Evolutionary conservation across 2,888 invertebrate species (phyloP).

Genomic region (Hyposoter didymator): DNA sequence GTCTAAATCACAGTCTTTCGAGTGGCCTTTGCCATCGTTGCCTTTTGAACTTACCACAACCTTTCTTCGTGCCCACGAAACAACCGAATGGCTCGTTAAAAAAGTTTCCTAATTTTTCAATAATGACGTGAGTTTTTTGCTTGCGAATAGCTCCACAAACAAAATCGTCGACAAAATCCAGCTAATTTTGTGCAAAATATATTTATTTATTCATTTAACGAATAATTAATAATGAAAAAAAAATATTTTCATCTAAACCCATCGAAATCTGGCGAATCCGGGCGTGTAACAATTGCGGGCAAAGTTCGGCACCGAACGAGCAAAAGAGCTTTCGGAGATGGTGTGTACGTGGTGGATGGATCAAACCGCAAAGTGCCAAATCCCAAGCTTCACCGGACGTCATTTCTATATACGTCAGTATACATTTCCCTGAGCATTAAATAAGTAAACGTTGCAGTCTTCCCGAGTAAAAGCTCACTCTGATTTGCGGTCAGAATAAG

Average conservation of each 20-base stretch:
- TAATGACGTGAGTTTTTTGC: no score
- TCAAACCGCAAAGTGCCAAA: constrained; percentile 31
- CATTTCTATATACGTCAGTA: not conserved
- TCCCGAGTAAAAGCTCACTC: not conserved
- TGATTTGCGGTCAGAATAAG: constrained; percentile 19
- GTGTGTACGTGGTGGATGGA: constrained; percentile 24
- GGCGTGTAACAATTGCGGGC: not conserved
- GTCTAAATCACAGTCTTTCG: not conserved
- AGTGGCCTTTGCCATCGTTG: not conserved
- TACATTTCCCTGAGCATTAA: constrained; percentile 11
- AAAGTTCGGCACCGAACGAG: not conserved
- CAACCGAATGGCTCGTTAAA: no score
- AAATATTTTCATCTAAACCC: not conserved
- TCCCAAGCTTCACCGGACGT: not conserved
- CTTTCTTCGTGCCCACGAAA: not conserved
- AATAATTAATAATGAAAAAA: not conserved
- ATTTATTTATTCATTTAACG: no score
- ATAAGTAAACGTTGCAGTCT: constrained; percentile 18
- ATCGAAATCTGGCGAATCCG: constrained; percentile 15
- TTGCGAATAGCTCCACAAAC: no score
- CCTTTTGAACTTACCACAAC: not conserved
- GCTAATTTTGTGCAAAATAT: no score
- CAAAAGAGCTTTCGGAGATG: not conserved
- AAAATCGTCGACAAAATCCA: no score
- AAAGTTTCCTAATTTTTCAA: no score